These are phyloP conservation scores for Caloenas nicobarica DNA, from an alignment of 2,113 vertebrate genomes.

Conservation along the genomic window DNA sequence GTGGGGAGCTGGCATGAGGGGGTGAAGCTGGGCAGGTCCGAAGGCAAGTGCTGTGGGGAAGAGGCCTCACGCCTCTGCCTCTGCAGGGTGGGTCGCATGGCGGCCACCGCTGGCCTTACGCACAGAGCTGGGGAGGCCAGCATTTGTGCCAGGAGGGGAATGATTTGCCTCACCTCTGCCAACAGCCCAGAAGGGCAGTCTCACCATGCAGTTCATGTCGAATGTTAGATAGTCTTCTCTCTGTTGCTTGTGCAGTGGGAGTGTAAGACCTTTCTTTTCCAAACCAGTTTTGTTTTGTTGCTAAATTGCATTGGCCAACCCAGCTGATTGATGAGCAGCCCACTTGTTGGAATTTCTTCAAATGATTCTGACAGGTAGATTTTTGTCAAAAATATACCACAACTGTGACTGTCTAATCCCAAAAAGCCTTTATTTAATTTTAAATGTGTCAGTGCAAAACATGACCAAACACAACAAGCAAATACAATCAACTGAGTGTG, in stretches of 20 bases:
- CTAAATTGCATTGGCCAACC: neutral
- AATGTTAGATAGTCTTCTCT: neutral
- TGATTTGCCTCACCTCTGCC: rapidly evolving
- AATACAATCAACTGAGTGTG: slow-evolving; percentile 36
- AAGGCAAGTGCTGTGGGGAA: rapidly evolving
- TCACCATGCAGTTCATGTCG: rapidly evolving
- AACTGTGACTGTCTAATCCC: slow-evolving; percentile 46
- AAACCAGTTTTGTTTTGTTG: neutral
- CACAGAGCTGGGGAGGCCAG: neutral
- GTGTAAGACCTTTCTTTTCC: neutral
- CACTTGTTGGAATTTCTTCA: slow-evolving; percentile 38
- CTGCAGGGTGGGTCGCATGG: rapidly evolving
- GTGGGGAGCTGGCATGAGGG: too few relatives aligned
- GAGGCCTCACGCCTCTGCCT: rapidly evolving
- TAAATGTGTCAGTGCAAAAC: slow-evolving; percentile 62
- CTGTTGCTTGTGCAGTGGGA: neutral
- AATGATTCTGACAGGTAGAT: slow-evolving; percentile 17
- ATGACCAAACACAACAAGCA: slow-evolving; percentile 65
- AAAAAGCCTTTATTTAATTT: slow-evolving; percentile 47
- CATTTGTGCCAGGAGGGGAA: rapidly evolving
- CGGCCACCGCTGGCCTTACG: rapidly evolving
- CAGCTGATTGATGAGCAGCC: neutral
- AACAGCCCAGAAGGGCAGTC: neutral
- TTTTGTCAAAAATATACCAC: slow-evolving; percentile 49
- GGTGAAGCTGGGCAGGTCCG: rapidly evolving